Conservation (phyloP, 2,888 invertebrate species). For the Aleiodes testaceus region DNA sequence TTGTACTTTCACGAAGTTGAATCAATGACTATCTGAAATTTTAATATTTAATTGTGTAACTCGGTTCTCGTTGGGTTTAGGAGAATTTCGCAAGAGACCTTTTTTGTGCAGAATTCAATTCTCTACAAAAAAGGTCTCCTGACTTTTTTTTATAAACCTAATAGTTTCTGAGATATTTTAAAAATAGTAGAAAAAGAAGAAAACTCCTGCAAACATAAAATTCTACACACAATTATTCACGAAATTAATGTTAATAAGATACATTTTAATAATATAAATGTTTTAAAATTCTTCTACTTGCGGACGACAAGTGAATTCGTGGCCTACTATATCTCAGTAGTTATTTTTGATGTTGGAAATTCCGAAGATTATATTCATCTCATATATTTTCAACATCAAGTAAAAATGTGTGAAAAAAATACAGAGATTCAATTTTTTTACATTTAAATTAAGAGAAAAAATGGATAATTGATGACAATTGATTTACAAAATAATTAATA, state of each 20-base stretch:
- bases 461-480: slow-evolving; percentile 1
- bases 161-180: too few relatives aligned
- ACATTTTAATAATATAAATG: slow-evolving; percentile 19
- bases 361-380: slow-evolving; percentile 67
- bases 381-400: slow-evolving; percentile 44
- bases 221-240: too few relatives aligned
- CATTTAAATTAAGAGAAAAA: too few relatives aligned
- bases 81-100: too few relatives aligned
- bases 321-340: slow-evolving; percentile 59
- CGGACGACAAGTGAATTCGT: slow-evolving; percentile 44
- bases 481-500: background rate
- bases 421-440: background rate
- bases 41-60: too few relatives aligned
- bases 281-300: slow-evolving; percentile 1
- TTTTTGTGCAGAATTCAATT: too few relatives aligned
- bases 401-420: slow-evolving; percentile 4
- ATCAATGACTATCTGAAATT: slow-evolving; percentile 27
- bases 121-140: too few relatives aligned
- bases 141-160: too few relatives aligned
- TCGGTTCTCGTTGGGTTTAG: too few relatives aligned
- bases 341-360: slow-evolving; percentile 70
- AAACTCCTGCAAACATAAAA: background rate
- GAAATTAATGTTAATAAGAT: background rate
- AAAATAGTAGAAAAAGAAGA: background rate
- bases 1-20: background rate